phyloP scores from a whole-genome alignment of 53 echinoderm and acorn worm species.

The Paelopatides confundens region DNA sequence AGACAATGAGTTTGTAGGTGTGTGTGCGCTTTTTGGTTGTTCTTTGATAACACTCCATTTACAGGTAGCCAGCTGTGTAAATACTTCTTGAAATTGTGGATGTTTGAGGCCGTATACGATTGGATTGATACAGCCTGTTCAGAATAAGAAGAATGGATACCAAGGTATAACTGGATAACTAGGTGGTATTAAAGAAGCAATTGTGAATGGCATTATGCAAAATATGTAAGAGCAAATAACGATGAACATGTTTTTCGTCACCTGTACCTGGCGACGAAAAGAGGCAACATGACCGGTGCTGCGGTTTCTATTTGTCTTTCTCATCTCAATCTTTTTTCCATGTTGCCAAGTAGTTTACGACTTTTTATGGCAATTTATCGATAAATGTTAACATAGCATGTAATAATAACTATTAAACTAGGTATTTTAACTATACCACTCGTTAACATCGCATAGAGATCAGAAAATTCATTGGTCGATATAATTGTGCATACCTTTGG shows the following conservation, averaged over 20 bases:
- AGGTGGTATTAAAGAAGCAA: slow-evolving; percentile 60
- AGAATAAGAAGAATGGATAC: slow-evolving; percentile 43
- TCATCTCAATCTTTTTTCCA: background rate
- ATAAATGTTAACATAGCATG: slow-evolving; percentile 60
- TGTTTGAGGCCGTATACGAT: slow-evolving; percentile 67
- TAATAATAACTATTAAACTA: slow-evolving; percentile 54
- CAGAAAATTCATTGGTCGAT: slow-evolving; percentile 52
- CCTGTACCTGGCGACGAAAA: slow-evolving; percentile 59
- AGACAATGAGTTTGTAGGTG: too few species aligned
- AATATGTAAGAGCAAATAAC: slow-evolving; percentile 67
- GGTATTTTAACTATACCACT: slow-evolving; percentile 53
- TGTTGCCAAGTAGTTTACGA: slow-evolving; percentile 51
- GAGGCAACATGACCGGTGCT: slow-evolving; percentile 17
- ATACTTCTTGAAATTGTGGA: slow-evolving; percentile 66
- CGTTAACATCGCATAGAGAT: slow-evolving; percentile 57
- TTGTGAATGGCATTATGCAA: slow-evolving; percentile 62
- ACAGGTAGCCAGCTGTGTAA: slow-evolving; percentile 42
- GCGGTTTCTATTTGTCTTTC: background rate
- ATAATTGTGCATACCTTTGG: slow-evolving; percentile 55
- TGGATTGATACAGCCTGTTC: slow-evolving; percentile 67
- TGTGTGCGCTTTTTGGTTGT: too few species aligned
- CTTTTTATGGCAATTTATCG: slow-evolving; percentile 37
- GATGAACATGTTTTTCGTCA: slow-evolving; percentile 74
- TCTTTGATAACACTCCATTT: too few species aligned
- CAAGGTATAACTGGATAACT: slow-evolving; percentile 60